Base-by-base conservation (phyloP, 2,113 vertebrate genomes). In the Rhynchomys soricoides region DNA sequence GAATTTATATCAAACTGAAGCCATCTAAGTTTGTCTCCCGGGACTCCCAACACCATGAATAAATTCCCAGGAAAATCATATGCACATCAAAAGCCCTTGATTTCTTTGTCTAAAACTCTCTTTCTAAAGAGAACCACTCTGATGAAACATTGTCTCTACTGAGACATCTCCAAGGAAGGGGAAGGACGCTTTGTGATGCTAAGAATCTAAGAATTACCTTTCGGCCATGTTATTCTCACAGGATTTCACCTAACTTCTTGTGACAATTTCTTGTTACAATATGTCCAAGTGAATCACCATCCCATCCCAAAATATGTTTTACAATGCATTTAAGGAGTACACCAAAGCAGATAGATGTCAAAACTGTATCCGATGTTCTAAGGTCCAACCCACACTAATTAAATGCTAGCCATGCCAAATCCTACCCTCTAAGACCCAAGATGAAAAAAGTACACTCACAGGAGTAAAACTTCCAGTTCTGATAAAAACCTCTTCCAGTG, bases 401-500 rank as follows among this genome's bases (percentile, higher is more conserved):
- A 91, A 90, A 94, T 93, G 89, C 45, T 83, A 95, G 48, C 71
- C 68, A 83, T 3, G 40, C 77, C 78, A 81, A 79, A 40, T 29
- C 64, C 86, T 19, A 34, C 83, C 50, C 68, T 94, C 2, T 45
- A 88, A 82, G 93, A 94, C 77, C 81, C 94, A 89, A 93, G 70
- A 88, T 40, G 78, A 96, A 93, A 75, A 94, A 98, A 97, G 98
- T 96, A 83, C 96, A 97, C 98, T 98, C 98, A 98, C 98, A 99
- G 95, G 59, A 98, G 96, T 91, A 99, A 98, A 96, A 98, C 97
- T 98, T 99, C 98, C 86, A 97, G 97, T 96, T 99, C 98, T 96
- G 98, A 99, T 89, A 98, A 98, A 98, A 99, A 99, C 68, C 79
- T 89, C 91, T 99, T 98, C 98, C 98, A 99, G 45, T 98, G 95